Conservation (phyloP, 2,113 vertebrate species). For the Tragulus kanchil region DNA sequence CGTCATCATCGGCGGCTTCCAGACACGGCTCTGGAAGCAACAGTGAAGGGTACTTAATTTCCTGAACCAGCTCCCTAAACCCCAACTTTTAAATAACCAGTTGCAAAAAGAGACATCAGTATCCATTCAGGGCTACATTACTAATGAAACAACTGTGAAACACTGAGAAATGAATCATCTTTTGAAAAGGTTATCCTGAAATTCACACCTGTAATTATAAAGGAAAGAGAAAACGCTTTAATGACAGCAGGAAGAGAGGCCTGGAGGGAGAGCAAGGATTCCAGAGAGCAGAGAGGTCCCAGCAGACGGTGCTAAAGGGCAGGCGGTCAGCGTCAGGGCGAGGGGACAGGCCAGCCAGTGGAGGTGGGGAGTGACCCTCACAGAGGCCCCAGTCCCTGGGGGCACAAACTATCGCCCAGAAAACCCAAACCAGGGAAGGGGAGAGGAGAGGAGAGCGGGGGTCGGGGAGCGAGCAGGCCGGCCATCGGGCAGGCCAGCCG, state of each 20-base stretch:
- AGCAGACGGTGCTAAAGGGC: background rate
- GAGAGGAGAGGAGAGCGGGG: background rate
- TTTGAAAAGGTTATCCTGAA: background rate
- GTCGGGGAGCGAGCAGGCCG: background rate
- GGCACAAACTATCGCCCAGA: background rate
- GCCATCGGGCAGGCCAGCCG: accelerated
- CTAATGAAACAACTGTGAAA: background rate
- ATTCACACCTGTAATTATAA: background rate
- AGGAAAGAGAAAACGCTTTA: background rate
- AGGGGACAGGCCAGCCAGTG: background rate
- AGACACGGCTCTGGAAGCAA: background rate
- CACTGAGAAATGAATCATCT: background rate
- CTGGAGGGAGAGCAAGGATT: background rate
- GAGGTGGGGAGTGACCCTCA: too few species aligned
- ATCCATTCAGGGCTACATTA: accelerated
- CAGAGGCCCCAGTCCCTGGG: too few species aligned
- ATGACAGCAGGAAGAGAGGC: background rate
- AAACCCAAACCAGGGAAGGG: background rate
- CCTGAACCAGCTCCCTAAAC: background rate
- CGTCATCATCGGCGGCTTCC: accelerated
- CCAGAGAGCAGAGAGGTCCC: background rate
- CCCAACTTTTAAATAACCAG: background rate
- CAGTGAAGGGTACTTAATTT: accelerated
- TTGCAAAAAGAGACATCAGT: background rate
- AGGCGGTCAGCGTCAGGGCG: accelerated